Base-by-base conservation (phyloP, 1,140 invertebrate species). In the Meteorus sp. region DNA sequence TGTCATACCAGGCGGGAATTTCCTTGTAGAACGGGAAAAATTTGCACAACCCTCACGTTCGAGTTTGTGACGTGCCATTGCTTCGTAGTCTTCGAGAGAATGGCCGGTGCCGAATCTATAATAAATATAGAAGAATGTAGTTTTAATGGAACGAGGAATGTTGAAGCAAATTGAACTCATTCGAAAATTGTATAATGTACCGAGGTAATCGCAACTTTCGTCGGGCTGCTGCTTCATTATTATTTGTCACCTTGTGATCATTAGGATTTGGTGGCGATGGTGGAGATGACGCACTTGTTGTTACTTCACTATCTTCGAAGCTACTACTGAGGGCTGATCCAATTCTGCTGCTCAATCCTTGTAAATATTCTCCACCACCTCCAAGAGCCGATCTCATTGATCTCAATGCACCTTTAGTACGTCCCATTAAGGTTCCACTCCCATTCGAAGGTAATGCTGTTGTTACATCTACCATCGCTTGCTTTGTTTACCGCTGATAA, bases 51-150 rank as follows among this genome's bases (percentile, higher is more conserved):
- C 71, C 53, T 80, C 76, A 25, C 71, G 76, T 54, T 81, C 79
- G 3, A 79, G 61, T 64, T 79, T 81, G 37, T 79, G 76, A 37
- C 77, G 68, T 0, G 79, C 69, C 52, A 82, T 76, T 25, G 76
- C 72, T 59, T 81, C 72, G 51, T 81, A 79, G 52, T 83, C 81
- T 35, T 82, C 79, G 52, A 75, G 77, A 3, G 74, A 76, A 39
- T 77, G 67, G 19, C 73, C 77, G 22, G 68, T 69, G 8, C 47
- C 27, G 3, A 31, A 31, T 33, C 47, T 50, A 19, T 47, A 25
- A 25, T 3, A 8, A 27, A 48, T 48, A 17, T 8, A 15, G 13
- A 48, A 48, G 17, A 31, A 15, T 8, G 25, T 11, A 2, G 23
- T 2, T 13, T 17, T 4, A 13, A 2, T 8, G 39, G 11, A 15